phyloP scores from a whole-genome alignment of 2,797 vertebrate species.

The Gastrophryne carolinensis region DNA sequence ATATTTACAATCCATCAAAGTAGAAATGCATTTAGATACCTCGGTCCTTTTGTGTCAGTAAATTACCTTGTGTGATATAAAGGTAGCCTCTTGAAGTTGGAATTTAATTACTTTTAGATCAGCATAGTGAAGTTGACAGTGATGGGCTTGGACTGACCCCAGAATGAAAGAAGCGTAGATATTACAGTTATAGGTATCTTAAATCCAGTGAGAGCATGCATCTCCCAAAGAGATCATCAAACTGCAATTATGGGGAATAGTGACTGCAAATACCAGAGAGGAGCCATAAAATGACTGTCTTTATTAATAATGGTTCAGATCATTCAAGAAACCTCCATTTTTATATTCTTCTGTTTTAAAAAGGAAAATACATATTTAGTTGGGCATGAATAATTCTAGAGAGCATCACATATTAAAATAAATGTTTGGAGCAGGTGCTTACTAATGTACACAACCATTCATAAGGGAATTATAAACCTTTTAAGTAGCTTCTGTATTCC shows the following conservation, averaged over 20 bases:
- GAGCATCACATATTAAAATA: neutral
- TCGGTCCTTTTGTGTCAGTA: neutral
- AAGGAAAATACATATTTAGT: neutral
- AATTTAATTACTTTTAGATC: slow-evolving; percentile 22
- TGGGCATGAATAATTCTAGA: neutral
- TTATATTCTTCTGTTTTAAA: neutral
- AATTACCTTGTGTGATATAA: slow-evolving; percentile 9
- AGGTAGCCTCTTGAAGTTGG: slow-evolving; percentile 14
- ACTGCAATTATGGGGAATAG: neutral
- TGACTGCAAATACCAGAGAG: neutral
- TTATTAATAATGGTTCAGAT: neutral
- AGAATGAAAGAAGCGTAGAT: slow-evolving; percentile 28
- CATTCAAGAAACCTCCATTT: neutral
- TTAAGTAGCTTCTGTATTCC: neutral
- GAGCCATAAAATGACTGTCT: neutral
- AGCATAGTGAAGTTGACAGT: slow-evolving; percentile 14
- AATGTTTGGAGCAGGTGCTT: neutral
- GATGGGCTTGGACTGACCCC: slow-evolving; percentile 16
- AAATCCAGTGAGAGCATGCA: neutral
- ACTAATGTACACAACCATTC: neutral
- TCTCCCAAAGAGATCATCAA: slow-evolving; percentile 17
- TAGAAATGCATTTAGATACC: slow-evolving; percentile 3
- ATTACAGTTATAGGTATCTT: neutral
- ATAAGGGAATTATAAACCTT: neutral
- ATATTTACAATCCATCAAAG: neutral